Base-by-base conservation (phyloP, 2,113 vertebrate species). In the Centropristis striata region DNA sequence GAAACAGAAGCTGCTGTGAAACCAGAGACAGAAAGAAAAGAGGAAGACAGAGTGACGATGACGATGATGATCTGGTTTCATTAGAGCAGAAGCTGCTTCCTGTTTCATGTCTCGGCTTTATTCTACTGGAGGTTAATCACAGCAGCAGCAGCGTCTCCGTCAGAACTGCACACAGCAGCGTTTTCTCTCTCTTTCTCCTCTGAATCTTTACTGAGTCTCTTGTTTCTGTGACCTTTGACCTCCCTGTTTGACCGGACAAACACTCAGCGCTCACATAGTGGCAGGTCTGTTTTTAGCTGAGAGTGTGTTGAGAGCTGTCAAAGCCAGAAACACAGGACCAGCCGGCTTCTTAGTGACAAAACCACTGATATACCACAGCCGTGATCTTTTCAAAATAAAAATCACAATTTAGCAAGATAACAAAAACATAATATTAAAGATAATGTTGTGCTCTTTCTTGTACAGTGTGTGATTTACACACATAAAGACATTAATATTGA, bases 91-190 rank as follows among this genome's bases (percentile, higher is more conserved):
- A 73, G 57, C 42, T 61, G 21, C 44, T 4, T 47, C 11, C 23
- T 3, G 44, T 39, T 64, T 21, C 28, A 63, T 36, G 81, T 53
- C 15, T 59, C 8, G 53, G 65, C 79, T 82, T 57, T n/a, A 71
- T 53, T 39, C 53, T 11, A 36, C 25, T 12, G 58, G 58, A 61
- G 84, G 84, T 69, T 81, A 86, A 81, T 74, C 70, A 28, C 70
- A 70, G 44, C 12, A 2, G 32, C 9, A 49, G 67, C 55, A 49
- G 8, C 25, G 7, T 8, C 2, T n/a, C 55, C 0, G 32, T 57
- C 68, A 12, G 41, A 49, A 78, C 23, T 63, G 47, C 69, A 0
- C 2, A 42, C 1, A 63, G 9, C 69, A 69, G 75, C 55, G 15
- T 47, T 69, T 72, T 58, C 25, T 37, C 20, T 4, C n/a, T 23